Evolutionary conservation across 2,113 vertebrate species (phyloP).

Genomic region (Vidua chalybeata): DNA sequence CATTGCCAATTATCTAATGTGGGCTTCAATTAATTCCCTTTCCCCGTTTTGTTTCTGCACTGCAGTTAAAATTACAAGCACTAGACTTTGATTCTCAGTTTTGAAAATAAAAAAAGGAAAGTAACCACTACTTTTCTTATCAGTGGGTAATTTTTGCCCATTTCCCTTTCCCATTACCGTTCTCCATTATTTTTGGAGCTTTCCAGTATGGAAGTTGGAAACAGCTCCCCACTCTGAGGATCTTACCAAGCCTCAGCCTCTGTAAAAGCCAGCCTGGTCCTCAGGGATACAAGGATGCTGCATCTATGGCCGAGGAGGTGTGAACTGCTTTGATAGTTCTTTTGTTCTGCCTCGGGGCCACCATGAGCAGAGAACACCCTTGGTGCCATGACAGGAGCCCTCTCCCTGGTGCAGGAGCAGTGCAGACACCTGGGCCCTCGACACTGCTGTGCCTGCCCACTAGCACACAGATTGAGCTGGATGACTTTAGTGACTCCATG

Average conservation of each 20-base stretch:
- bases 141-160: not conserved
- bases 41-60: not conserved
- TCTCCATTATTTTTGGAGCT: not conserved
- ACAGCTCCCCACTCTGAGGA: not conserved
- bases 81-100: not conserved
- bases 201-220: not conserved
- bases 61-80: not conserved
- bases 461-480: not conserved
- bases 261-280: not conserved
- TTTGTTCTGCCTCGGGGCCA: not conserved
- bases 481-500: not conserved
- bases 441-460: not conserved
- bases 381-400: not conserved
- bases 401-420: not conserved
- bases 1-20: not conserved
- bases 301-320: rapidly evolving
- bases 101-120: not conserved
- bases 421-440: rapidly evolving
- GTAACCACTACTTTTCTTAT: not conserved
- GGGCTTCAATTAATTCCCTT: not conserved
- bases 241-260: not conserved
- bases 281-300: not conserved
- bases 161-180: not conserved
- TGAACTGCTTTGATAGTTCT: not conserved
- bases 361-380: not conserved